Evolutionary conservation across 2,888 invertebrate genomes (phyloP).

Genomic region (Melinaea marsaeus): DNA sequence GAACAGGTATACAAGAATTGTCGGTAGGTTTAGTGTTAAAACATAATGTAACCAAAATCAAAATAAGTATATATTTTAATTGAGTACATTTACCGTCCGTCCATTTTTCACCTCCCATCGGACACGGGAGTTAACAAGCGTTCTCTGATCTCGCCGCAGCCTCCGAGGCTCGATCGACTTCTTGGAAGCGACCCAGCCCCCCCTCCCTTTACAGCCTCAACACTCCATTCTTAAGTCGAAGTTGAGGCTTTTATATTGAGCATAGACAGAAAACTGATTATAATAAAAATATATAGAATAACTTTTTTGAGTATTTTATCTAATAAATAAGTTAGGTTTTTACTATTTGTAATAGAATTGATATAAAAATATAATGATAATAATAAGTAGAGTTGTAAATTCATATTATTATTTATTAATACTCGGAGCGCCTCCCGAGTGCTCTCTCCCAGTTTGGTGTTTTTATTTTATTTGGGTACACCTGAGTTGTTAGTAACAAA

Average conservation of each 20-base stretch:
- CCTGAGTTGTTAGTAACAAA: conserved; percentile 76
- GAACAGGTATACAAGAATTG: neutral
- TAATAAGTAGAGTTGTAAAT: too few relatives aligned
- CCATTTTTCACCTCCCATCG: conserved; percentile 61
- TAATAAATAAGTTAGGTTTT: too few relatives aligned
- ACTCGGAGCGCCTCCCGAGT: conserved; percentile 47
- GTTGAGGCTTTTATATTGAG: conserved; percentile 9
- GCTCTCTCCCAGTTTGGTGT: conserved; percentile 49
- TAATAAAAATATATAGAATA: conserved; percentile 1
- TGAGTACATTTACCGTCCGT: conserved; percentile 47
- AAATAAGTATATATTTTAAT: conserved; percentile 49
- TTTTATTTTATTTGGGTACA: conserved; percentile 69
- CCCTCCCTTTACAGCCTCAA: conserved; percentile 53
- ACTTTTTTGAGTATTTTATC: too few relatives aligned
- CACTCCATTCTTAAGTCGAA: conserved; percentile 35
- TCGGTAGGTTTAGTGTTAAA: too few relatives aligned
- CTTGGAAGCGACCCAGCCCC: conserved; percentile 58
- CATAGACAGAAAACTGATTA: neutral
- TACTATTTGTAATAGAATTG: too few relatives aligned
- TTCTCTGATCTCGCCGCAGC: conserved; percentile 70
- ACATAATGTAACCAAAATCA: neutral
- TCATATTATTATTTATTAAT: conserved; percentile 38
- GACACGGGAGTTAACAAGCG: conserved; percentile 56
- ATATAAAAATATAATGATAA: too few relatives aligned
- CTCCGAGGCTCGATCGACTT: conserved; percentile 61